Percentiles rank a stretch among this genome's conserved stretches.
Evolutionary conservation across 2,797 vertebrate genomes (phyloP).

Genomic region (Threskiornis aethiopicus): DNA sequence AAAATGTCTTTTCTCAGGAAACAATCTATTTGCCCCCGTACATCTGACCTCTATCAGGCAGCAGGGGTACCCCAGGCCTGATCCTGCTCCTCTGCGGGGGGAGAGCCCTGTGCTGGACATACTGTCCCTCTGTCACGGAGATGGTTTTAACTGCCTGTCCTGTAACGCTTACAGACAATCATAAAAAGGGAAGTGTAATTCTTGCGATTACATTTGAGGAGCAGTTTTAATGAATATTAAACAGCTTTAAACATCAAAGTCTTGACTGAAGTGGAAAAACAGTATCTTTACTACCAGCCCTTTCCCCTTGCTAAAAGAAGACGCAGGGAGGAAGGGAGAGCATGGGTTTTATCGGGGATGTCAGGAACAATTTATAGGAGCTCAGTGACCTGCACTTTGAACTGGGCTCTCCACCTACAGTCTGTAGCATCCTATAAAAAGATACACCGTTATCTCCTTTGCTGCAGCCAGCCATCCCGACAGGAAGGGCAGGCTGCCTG

Average conservation of each 20-base stretch:
- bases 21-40: neutral
- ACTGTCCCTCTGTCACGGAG: neutral
- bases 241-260: slow-evolving; percentile 78
- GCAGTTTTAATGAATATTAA: slow-evolving; percentile 75
- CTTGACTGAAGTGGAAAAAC: slow-evolving; percentile 73
- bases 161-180: slow-evolving; percentile 53
- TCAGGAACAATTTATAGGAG: slow-evolving; percentile 70
- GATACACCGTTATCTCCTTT: slow-evolving; percentile 49
- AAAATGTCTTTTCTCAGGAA: neutral
- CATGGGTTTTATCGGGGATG: slow-evolving; percentile 55
- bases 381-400: slow-evolving; percentile 72
- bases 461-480: neutral
- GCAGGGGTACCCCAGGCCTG: neutral
- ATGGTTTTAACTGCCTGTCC: slow-evolving; percentile 42
- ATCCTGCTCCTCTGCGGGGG: neutral
- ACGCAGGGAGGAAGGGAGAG: neutral
- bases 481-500: slow-evolving; percentile 24
- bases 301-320: slow-evolving; percentile 49
- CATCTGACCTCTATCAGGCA: neutral
- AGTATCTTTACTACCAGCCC: slow-evolving; percentile 62
- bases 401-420: slow-evolving; percentile 53
- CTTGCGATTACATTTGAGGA: slow-evolving; percentile 68
- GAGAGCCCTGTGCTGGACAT: neutral
- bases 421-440: slow-evolving; percentile 67
- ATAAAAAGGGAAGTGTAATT: slow-evolving; percentile 66